A percentile compares a stretch with the other conserved stretches of the same genome.
Conservation (phyloP, 2,797 vertebrate species). For the Epinephelus coioides region DNA sequence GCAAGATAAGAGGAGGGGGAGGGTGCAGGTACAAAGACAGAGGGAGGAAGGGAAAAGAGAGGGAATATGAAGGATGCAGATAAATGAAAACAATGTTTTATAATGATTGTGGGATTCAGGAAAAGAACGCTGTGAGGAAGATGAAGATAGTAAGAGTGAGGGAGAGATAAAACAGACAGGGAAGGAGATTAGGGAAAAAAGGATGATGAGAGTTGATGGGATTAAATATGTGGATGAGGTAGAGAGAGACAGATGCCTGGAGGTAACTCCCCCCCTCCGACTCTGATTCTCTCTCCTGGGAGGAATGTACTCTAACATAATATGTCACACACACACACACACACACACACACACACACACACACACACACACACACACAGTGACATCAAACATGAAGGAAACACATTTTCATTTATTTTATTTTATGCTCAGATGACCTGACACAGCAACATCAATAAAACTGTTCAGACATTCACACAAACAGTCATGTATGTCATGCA, state of each 20-base stretch:
- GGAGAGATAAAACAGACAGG: conserved; percentile 16
- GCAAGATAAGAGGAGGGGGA: conserved; percentile 40
- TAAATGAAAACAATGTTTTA: background rate
- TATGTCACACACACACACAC: background rate
- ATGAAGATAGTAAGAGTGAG: conserved; percentile 25
- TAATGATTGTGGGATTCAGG: background rate
- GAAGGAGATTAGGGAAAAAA: conserved; percentile 29
- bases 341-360: background rate
- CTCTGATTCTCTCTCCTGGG: conserved; percentile 11
- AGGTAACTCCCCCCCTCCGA: conserved; percentile 7
- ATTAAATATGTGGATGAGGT: conserved; percentile 49
- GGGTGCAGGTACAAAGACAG: background rate
- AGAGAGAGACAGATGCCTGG: conserved; percentile 41
- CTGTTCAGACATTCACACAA: background rate
- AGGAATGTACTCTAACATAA: background rate
- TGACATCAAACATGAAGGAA: background rate
- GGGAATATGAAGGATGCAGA: conserved; percentile 15
- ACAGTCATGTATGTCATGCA: too few relatives aligned
- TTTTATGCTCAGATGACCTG: background rate
- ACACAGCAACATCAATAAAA: background rate
- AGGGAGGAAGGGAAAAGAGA: conserved; percentile 18
- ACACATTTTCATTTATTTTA: background rate
- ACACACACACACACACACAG: background rate
- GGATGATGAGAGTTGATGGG: conserved; percentile 42
- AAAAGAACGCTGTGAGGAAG: conserved; percentile 5